These are phyloP conservation scores for Phenganax stokvisi DNA, from an alignment of 92 coral and sea anemone genomes.

Conservation along the genomic window DNA sequence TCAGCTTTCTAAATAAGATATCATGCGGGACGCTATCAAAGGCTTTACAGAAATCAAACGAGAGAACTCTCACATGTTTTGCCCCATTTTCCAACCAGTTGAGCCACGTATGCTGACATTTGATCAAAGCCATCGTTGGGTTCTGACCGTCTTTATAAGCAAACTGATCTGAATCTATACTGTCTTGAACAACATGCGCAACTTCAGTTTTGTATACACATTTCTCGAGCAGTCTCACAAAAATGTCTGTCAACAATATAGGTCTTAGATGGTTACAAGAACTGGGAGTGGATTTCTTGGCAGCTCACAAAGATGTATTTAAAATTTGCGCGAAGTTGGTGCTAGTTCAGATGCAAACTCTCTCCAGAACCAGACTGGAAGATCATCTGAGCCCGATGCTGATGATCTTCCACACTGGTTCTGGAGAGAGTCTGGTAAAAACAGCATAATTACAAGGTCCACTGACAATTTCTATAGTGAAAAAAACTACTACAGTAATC, in stretches of 20 bases:
- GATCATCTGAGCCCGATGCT: conserved; percentile 15
- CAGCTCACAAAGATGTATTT: conserved; percentile 21
- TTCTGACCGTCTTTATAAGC: conserved; percentile 26
- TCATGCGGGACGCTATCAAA: conserved; percentile 24
- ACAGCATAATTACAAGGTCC: no score
- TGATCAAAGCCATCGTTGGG: conserved; percentile 30
- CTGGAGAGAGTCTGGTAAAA: no score
- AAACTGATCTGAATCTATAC: conserved; percentile 30
- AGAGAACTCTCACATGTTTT: conserved; percentile 23
- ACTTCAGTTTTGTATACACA: conserved; percentile 10
- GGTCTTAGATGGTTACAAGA: conserved; percentile 29
- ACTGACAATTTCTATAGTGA: no score
- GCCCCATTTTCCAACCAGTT: conserved; percentile 40
- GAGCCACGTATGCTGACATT: conserved; percentile 28
- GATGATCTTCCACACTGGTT: not conserved
- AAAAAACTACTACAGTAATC: no score
- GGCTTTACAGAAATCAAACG: conserved; percentile 23
- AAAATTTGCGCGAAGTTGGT: conserved; percentile 4
- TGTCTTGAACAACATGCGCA: not conserved
- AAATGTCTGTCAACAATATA: conserved; percentile 31
- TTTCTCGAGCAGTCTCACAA: conserved; percentile 33
- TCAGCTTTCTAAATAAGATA: conserved; percentile 12
- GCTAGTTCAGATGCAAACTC: not conserved
- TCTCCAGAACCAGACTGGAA: conserved; percentile 11
- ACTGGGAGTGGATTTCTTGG: conserved; percentile 20